Percentiles rank a stretch among this genome's conserved stretches.
Conservation (phyloP, 2,888 invertebrate genomes). For the Calameuta pallipes region DNA sequence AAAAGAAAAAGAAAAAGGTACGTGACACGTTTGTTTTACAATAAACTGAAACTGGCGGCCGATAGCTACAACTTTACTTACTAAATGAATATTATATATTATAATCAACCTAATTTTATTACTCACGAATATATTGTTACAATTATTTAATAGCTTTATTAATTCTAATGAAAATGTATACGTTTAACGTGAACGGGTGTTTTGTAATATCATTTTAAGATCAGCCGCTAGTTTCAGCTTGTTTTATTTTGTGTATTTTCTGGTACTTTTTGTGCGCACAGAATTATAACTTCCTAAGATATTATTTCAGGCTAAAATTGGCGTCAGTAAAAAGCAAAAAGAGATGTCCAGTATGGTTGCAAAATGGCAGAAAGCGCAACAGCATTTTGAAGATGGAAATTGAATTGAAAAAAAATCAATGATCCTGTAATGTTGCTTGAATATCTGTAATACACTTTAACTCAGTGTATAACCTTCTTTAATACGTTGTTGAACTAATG, state of each 20-base stretch:
- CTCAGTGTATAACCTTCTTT: background rate
- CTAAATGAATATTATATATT: background rate
- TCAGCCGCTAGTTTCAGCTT: background rate
- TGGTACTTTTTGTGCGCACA: background rate
- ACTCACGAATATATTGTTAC: background rate
- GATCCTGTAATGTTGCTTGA: constrained; percentile 1
- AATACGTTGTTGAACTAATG: background rate
- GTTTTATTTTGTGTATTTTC: background rate
- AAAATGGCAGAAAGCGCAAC: constrained; percentile 79
- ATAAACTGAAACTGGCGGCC: background rate
- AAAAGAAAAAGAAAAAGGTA: constrained; percentile 67
- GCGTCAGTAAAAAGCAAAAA: constrained; percentile 76
- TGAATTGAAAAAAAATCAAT: constrained; percentile 23
- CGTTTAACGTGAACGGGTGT: background rate
- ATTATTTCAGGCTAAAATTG: constrained; percentile 69
- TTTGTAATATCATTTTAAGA: background rate
- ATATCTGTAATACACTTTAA: background rate
- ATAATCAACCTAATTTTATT: background rate
- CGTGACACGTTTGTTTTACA: background rate
- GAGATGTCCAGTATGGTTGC: constrained; percentile 77
- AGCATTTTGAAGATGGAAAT: constrained; percentile 59
- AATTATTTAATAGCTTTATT: background rate
- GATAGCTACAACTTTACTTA: background rate
- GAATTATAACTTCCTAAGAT: background rate
- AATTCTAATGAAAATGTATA: background rate